Evolutionary conservation across 2,113 vertebrate species (phyloP), one percentile per base, ranked within the genome.

Genomic region (Phaethornis superciliosus): DNA sequence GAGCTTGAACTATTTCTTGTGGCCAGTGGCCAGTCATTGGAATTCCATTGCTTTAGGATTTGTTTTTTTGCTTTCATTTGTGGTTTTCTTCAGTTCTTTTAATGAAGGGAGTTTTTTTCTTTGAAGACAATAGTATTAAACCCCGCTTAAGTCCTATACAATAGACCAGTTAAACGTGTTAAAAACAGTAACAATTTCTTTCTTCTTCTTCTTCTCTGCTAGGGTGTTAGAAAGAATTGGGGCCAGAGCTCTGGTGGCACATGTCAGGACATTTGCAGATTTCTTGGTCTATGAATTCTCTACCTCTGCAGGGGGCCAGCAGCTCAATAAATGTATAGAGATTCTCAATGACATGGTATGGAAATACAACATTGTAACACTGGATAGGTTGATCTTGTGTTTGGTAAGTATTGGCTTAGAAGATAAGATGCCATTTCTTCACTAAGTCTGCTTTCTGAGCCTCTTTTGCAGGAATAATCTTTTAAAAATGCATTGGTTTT

Each of bases 261-360:
- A 99, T 6, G 99, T 99, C 76, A 98, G 99, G 81, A 99, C 99
- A 2, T 99, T 99, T 88, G 99, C 99, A 4, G 99, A 99, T 97
- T 99, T 99, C 96, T 97, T 99, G 52, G 99, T 99, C 18, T 99
- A 99, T 69, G 99, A 99, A 71, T 99, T 99, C 95, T 99, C 99
- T 40, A 99, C 99, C 1, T 99, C 99, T 22, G 99, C 99, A 3
- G 99, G 99, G 9, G 99, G 99, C 44, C 99, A 99, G 95, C 99
- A 99, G 90, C 98, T 99, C 80, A 99, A 99, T 97, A 99, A 99
- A 88, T 99, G 99, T 95, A 99, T 99, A 47, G 99, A 99, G 96
- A 99, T 99, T 95, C 99, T 99, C 81, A 99, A 99, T 84, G 99
- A 99, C 96, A 99, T 99, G 99, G 99, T 99, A 44, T 99, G 99